A percentile compares a stretch with the other conserved stretches of the same genome.
Evolutionary conservation across 1,140 invertebrate genomes (phyloP).

Genomic region (Pentalonia nigronervosa): DNA sequence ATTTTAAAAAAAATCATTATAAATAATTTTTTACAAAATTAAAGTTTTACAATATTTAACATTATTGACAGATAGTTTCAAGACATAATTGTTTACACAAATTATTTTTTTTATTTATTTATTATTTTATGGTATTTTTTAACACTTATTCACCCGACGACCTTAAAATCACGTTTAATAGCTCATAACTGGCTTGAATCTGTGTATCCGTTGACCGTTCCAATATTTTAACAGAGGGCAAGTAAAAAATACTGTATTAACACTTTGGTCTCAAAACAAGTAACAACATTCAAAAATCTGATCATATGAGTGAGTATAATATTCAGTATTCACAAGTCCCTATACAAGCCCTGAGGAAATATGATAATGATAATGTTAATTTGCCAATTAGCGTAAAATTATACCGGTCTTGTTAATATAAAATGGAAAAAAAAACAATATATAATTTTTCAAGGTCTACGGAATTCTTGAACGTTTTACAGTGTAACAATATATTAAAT

Average conservation of each 20-base stretch:
- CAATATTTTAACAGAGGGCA: neutral
- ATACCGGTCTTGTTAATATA: neutral
- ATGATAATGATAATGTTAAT: neutral
- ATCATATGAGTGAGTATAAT: neutral
- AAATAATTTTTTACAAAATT: neutral
- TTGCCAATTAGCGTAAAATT: constrained; percentile 22
- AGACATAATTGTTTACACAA: neutral
- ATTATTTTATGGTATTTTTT: neutral
- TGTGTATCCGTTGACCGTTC: neutral
- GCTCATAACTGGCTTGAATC: neutral
- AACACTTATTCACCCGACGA: neutral
- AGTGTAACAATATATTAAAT: neutral
- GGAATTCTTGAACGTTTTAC: constrained; percentile 13
- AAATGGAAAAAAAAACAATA: neutral
- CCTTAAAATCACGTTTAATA: neutral
- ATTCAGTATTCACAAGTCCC: neutral
- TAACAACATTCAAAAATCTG: neutral
- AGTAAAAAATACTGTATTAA: neutral
- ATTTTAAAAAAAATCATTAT: neutral
- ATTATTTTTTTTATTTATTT: neutral
- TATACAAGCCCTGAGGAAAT: neutral
- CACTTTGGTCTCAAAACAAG: neutral
- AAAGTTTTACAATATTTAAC: neutral
- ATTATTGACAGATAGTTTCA: neutral
- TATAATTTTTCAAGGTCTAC: constrained; percentile 11